Percentiles rank a stretch among this genome's conserved stretches.
phyloP scores from a whole-genome alignment of 2,888 invertebrate genomes.

The Sepioteuthis lessoniana region DNA sequence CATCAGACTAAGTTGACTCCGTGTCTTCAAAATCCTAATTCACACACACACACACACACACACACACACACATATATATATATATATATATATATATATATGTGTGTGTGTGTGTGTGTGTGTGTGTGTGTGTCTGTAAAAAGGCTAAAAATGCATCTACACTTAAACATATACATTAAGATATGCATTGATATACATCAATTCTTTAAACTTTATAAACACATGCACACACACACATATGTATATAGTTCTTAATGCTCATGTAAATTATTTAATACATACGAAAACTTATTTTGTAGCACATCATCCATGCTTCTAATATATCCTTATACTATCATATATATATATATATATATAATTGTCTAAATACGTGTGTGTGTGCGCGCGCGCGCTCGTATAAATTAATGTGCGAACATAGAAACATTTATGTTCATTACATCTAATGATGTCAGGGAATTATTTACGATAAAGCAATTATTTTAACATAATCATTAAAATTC shows the following conservation, averaged over 20 bases:
- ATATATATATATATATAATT: slow-evolving; percentile 46
- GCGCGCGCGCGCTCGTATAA: background rate
- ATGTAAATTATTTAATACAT: too few species aligned
- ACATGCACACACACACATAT: too few species aligned
- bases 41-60: background rate
- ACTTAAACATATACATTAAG: too few species aligned
- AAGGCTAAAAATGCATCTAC: too few species aligned
- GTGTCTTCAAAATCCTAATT: too few species aligned
- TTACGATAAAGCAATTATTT: background rate
- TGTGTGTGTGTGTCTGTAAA: too few species aligned
- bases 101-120: background rate
- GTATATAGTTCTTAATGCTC: too few species aligned
- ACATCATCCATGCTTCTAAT: too few species aligned
- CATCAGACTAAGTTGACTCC: too few species aligned
- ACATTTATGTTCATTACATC: background rate
- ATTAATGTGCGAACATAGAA: background rate
- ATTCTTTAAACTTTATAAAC: too few species aligned
- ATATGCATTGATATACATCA: too few species aligned
- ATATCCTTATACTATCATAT: background rate
- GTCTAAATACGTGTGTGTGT: background rate
- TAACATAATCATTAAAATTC: background rate
- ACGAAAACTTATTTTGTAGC: too few species aligned
- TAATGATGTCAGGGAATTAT: background rate
- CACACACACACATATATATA: background rate
- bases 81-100: background rate